phyloP scores from a whole-genome alignment of 2,797 vertebrate genomes.

The Gastrophryne carolinensis region DNA sequence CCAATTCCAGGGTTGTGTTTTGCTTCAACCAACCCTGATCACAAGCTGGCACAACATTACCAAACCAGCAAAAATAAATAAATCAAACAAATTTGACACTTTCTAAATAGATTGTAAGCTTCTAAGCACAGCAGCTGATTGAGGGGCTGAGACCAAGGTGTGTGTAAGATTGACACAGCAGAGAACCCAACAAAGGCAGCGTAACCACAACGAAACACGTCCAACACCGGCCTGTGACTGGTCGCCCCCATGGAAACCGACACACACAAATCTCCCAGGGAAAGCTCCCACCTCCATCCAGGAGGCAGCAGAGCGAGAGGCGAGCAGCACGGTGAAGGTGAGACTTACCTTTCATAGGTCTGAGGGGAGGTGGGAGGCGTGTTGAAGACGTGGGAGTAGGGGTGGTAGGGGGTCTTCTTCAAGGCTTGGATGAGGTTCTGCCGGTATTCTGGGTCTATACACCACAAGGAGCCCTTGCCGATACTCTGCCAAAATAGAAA shows the following conservation, averaged over 20 bases:
- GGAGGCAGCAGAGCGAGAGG: neutral
- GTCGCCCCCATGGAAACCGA: conserved; percentile 31
- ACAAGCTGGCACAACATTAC: no score
- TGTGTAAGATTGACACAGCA: no score
- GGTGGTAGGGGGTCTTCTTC: conserved; percentile 98
- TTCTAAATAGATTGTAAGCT: no score
- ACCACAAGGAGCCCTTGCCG: conserved; percentile 81
- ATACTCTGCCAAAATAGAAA: conserved; percentile 72
- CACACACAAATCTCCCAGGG: neutral
- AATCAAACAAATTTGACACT: no score
- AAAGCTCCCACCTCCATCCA: no score
- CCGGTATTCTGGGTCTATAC: conserved; percentile 82
- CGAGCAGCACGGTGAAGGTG: neutral
- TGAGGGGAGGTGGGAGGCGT: conserved; percentile 88
- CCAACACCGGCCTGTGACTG: neutral
- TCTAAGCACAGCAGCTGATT: no score
- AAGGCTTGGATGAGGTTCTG: conserved; percentile 98
- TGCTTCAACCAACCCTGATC: no score
- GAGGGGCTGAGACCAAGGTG: no score
- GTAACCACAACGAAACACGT: conserved; percentile 56
- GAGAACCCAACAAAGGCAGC: neutral
- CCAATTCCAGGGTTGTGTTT: no score
- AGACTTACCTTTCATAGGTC: conserved; percentile 86
- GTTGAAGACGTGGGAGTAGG: conserved; percentile 87
- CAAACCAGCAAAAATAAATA: no score